These are phyloP conservation scores for Pelusios castaneus DNA, from an alignment of 2,113 vertebrate species.

Conservation along the genomic window DNA sequence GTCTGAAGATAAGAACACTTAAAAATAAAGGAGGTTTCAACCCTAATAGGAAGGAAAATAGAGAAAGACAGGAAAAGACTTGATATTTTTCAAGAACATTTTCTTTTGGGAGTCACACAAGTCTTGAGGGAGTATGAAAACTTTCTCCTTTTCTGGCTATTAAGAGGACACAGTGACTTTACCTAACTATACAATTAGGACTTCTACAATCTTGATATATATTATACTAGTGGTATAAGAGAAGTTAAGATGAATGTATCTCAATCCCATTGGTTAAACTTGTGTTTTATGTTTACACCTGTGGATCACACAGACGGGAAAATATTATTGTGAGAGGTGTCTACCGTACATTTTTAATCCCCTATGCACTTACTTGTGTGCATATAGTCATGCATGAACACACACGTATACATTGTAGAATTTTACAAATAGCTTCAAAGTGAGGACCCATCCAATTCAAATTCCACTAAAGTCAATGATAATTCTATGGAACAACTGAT, in stretches of 20 bases:
- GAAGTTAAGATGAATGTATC: not conserved
- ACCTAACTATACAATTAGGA: not conserved
- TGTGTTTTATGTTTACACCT: not conserved
- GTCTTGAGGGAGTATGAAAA: not conserved
- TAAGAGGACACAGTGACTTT: conserved; percentile 1
- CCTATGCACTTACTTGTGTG: not conserved
- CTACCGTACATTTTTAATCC: not conserved
- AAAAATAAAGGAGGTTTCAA: conserved; percentile 10
- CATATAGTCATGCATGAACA: not conserved
- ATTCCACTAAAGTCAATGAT: not conserved
- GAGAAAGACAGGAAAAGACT: not conserved
- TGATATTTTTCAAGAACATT: conserved; percentile 18
- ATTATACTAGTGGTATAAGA: not conserved
- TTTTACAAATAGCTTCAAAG: not conserved
- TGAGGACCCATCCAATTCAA: not conserved
- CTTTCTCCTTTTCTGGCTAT: conserved; percentile 12
- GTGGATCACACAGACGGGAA: not conserved
- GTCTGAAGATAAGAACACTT: not conserved
- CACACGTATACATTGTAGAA: too few relatives aligned
- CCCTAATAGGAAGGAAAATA: not conserved
- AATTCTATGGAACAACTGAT: not conserved
- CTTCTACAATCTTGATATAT: not conserved
- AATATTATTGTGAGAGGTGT: not conserved
- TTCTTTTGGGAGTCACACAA: conserved; percentile 23
- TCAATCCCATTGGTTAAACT: not conserved